Evolutionary conservation across 30 jellyfish, hydroid and myxozoan species (phyloP).

Genomic region (Hydractinia symbiolongicarpus): DNA sequence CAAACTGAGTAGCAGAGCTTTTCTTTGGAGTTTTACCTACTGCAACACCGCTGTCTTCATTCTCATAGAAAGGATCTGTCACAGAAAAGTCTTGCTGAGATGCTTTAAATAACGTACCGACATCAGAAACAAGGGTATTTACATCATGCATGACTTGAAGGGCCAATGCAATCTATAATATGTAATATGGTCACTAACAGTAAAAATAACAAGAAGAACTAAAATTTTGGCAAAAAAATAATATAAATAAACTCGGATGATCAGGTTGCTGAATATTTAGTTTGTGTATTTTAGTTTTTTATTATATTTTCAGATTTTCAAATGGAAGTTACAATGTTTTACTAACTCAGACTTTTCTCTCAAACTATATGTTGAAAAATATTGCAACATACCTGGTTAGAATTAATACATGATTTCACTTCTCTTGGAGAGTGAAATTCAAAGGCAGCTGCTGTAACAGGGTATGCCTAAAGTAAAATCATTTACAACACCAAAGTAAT

Average conservation of each 20-base stretch:
- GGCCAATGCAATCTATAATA: constrained; percentile 19
- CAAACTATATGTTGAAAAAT: no score
- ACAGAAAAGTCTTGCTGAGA: background rate
- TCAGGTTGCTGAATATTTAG: no score
- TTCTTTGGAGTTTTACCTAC: background rate
- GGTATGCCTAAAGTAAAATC: background rate
- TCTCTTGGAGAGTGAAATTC: constrained; percentile 39
- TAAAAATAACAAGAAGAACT: no score
- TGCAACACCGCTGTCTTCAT: background rate
- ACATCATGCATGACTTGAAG: constrained; percentile 24
- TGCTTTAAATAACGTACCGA: background rate
- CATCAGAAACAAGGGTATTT: background rate
- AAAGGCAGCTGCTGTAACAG: constrained; percentile 22
- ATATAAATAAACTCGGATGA: no score
- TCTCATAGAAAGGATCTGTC: background rate
- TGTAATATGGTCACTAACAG: no score
- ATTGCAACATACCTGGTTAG: constrained; percentile 22
- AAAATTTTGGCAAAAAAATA: no score
- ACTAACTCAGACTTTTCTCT: no score
- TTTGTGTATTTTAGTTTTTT: no score
- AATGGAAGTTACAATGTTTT: no score
- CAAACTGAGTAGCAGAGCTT: background rate
- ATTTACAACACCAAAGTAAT: background rate
- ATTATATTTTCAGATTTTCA: no score
- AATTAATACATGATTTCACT: constrained; percentile 1